Percentiles rank a stretch among this genome's conserved stretches.
Conservation (phyloP, 2,113 vertebrate species). For the Candoia aspera region DNA sequence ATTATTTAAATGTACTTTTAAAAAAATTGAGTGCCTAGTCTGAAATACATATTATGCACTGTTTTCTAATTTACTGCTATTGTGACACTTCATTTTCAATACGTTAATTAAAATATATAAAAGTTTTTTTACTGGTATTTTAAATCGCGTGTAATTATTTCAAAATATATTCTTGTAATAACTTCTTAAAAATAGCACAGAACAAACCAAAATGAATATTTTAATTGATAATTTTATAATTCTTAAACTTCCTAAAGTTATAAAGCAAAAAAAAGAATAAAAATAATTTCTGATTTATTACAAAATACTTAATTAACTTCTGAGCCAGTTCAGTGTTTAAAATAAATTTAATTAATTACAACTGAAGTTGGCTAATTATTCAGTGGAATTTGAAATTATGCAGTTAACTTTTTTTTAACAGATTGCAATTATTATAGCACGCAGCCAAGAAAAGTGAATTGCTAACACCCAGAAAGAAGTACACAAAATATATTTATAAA, state of each 20-base stretch:
- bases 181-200: constrained; percentile 53
- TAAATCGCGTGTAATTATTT: constrained; percentile 61
- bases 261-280: constrained; percentile 41
- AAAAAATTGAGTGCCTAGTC: constrained; percentile 41
- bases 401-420: constrained; percentile 49
- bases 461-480: neutral
- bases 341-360: constrained; percentile 59
- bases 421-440: constrained; percentile 22
- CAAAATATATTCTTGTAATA: constrained; percentile 58
- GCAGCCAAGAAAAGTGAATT: neutral
- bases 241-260: constrained; percentile 42
- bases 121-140: constrained; percentile 54
- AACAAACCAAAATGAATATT: constrained; percentile 51
- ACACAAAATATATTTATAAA: neutral
- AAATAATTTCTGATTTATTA: constrained; percentile 47
- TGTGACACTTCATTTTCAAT: constrained; percentile 57
- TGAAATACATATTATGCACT: constrained; percentile 27
- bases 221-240: constrained; percentile 60
- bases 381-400: constrained; percentile 50
- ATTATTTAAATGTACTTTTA: constrained; percentile 39
- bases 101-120: constrained; percentile 55
- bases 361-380: constrained; percentile 58
- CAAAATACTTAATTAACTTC: constrained; percentile 56
- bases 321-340: constrained; percentile 59
- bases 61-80: constrained; percentile 59